Evolutionary conservation across 2,888 invertebrate species (phyloP).

Genomic region (Embidobia sp.): DNA sequence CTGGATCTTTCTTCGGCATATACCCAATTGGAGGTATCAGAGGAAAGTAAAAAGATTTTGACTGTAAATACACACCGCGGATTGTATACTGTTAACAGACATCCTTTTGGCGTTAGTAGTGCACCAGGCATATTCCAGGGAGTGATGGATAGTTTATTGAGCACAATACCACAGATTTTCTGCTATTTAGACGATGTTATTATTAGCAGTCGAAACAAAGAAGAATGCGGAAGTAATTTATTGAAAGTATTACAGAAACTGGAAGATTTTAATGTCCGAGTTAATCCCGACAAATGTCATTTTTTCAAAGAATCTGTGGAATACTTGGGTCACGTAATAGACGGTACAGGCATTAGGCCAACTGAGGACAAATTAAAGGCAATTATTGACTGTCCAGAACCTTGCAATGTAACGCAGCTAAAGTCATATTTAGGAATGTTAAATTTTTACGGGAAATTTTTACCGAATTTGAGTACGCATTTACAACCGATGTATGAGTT

Average conservation of each 20-base stretch:
- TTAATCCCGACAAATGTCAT: conserved; percentile 70
- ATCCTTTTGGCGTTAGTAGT: conserved; percentile 75
- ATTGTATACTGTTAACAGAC: conserved; percentile 65
- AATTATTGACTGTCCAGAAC: conserved; percentile 22
- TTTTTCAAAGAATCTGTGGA: conserved; percentile 72
- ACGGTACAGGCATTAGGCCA: conserved; percentile 48
- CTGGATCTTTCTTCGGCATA: conserved; percentile 73
- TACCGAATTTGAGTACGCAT: conserved; percentile 9
- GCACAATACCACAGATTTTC: conserved; percentile 24
- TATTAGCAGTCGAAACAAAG: conserved; percentile 65
- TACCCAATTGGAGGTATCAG: conserved; percentile 74
- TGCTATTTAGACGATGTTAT: conserved; percentile 72
- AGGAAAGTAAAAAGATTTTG: conserved; percentile 67
- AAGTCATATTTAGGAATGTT: conserved; percentile 40
- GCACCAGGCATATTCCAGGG: conserved; percentile 75
- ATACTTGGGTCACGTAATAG: conserved; percentile 71
- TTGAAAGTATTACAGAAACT: conserved; percentile 65
- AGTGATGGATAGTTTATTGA: conserved; percentile 68
- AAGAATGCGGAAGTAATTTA: conserved; percentile 69
- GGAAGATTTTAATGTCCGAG: conserved; percentile 63
- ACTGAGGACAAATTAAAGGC: conserved; percentile 53
- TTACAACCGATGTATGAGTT: conserved; percentile 18
- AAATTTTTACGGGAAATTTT: conserved; percentile 39
- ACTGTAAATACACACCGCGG: conserved; percentile 70
- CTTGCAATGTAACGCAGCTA: conserved; percentile 11